Evolutionary conservation across 64 coral and sea anemone species (phyloP).

Genomic region (Orbicella faveolata): DNA sequence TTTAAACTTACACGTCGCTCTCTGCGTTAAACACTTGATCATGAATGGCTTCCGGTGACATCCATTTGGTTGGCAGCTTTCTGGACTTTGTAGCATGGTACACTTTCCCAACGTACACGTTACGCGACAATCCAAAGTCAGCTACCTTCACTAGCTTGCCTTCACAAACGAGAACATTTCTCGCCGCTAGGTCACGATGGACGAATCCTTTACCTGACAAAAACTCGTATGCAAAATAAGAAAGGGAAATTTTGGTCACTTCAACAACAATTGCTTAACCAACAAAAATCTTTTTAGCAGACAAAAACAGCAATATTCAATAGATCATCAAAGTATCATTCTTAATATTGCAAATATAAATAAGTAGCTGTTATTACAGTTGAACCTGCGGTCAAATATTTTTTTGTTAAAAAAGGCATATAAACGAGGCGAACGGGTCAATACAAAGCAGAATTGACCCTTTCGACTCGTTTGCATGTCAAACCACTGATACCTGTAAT

Average conservation of each 20-base stretch:
- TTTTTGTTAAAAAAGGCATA: too few species aligned
- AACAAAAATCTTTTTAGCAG: too few species aligned
- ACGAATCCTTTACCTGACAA: conserved; percentile 56
- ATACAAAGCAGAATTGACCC: too few species aligned
- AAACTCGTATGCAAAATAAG: conserved; percentile 41
- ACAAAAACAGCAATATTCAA: too few species aligned
- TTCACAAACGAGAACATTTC: conserved; percentile 75
- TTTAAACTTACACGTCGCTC: conserved; percentile 74
- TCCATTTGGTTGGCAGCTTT: conserved; percentile 55
- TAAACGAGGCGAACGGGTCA: too few species aligned
- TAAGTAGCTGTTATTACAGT: too few species aligned
- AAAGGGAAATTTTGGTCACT: neutral
- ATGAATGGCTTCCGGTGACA: conserved; percentile 80
- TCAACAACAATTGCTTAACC: too few species aligned
- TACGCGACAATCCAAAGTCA: conserved; percentile 73
- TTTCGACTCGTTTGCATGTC: too few species aligned
- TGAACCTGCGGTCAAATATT: too few species aligned
- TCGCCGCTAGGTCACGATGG: conserved; percentile 66
- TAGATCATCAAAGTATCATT: too few species aligned
- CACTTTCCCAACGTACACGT: conserved; percentile 60
- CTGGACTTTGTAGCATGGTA: conserved; percentile 51
- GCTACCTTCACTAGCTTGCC: conserved; percentile 70
- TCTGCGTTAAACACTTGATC: conserved; percentile 72
- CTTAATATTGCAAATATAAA: too few species aligned
- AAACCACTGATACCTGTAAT: too few species aligned